phyloP scores from a whole-genome alignment of 2,888 invertebrate genomes.

The Aplocera efformata region DNA sequence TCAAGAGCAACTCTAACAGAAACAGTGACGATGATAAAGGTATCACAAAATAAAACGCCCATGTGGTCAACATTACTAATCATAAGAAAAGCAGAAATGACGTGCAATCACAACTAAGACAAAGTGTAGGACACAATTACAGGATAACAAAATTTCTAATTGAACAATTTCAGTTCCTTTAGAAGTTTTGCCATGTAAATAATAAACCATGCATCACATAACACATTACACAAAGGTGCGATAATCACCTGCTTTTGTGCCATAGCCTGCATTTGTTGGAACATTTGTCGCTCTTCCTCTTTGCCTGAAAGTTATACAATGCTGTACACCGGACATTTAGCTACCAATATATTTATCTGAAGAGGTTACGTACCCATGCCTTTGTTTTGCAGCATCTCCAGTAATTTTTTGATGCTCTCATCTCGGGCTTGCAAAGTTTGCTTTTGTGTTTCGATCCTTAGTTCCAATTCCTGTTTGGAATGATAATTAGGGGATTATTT shows the following conservation, averaged over 20 bases:
- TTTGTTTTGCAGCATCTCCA: constrained; percentile 99
- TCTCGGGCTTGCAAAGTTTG: constrained; percentile 97
- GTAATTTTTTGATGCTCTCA: constrained; percentile 98
- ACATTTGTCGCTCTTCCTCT: constrained; percentile 97
- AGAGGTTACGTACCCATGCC: constrained; percentile 90
- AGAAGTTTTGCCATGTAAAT: constrained; percentile 43
- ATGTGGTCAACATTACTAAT: constrained; percentile 60
- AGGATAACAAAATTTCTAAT: constrained; percentile 51
- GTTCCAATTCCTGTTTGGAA: constrained; percentile 90
- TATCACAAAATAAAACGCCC: constrained; percentile 81
- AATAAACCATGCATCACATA: constrained; percentile 46
- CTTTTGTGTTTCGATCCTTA: constrained; percentile 98
- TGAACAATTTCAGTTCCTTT: constrained; percentile 19
- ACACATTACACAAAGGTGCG: constrained; percentile 28
- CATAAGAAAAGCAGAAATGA: constrained; percentile 63
- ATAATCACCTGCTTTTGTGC: constrained; percentile 95
- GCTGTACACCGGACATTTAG: constrained; percentile 59
- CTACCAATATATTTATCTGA: constrained; percentile 13
- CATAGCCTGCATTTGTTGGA: constrained; percentile 98
- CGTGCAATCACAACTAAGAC: constrained; percentile 62
- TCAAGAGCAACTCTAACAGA: constrained; percentile 78
- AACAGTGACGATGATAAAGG: constrained; percentile 78
- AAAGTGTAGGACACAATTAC: constrained; percentile 49
- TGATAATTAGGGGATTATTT: constrained; percentile 26
- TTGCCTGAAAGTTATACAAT: constrained; percentile 84